Evolutionary conservation across 2,113 vertebrate genomes (phyloP), one percentile per base, ranked within the genome.

Genomic region (Dicentrarchus labrax): DNA sequence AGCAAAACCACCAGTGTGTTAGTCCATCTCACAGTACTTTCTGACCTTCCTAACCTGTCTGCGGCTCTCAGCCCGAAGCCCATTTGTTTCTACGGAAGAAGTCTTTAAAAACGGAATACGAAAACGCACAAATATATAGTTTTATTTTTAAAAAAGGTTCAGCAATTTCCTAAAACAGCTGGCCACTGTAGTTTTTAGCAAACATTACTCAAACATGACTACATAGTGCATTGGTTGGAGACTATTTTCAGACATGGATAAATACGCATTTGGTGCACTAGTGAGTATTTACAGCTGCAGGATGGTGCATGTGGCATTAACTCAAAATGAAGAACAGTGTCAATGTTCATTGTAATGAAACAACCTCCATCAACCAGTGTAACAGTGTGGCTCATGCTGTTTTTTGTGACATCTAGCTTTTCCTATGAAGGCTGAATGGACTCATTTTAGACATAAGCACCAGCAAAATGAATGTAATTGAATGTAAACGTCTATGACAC

Each of bases 261-360:
- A 61, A 53, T 13, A 16, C 21, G 59, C 24, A 48, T 17, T 6
- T 77, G 4, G 2, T 57, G 22, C 41, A 19, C 39, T 43, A 7
- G n/a, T 24, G 51, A 56, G 19, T 41, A 12, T 75, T 75, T 50
- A 64, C 57, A 51, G 57, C 48, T 67, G n/a, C 19, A n/a, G 7
- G 53, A 45, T 1, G 0, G 41, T 69, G 8, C 48, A 6, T 1
- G 22, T 47, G 22, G 41, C 38, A 30, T 9, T 51, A 1, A 13
- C 17, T 65, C 2, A 38, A 30, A 71, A 60, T 59, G 41, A 60
- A 47, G 1, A 8, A 17, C 0, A 57, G 12, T 57, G 15, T 57
- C 41, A 11, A 8, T 51, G 75, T 69, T 69, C 3, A 16, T 59
- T 54, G 10, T 36, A 16, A 69, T 38, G n/a, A 50, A 50, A 36